Base-by-base conservation (phyloP, 2,888 invertebrate genomes). In the Drosophila picticornis region DNA sequence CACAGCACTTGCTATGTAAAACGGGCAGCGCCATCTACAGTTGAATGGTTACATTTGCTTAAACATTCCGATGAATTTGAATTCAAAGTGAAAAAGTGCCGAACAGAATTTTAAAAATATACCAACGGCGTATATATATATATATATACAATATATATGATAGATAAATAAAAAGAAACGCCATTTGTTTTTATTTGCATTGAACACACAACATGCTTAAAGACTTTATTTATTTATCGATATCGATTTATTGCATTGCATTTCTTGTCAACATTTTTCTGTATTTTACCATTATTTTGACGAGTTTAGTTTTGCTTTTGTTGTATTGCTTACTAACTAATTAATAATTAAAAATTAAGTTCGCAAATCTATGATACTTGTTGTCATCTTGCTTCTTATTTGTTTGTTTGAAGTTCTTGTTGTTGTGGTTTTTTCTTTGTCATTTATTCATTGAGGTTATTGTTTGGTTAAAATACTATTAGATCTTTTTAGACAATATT, bases 141-240 rank as follows among this genome's bases (percentile, higher is more conserved):
- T 55, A 19, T 2, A 19, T 16, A 40, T 59, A 31, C 5, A 34
- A 16, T 13, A 13, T n/a, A 38, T 53, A 32, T 25, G 3, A 6
- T 4, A 1, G 5, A 11, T 25, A 36, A 25, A 25, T 25, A 4
- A 46, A 61, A 71, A 9, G 40, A 77, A 59, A 79, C 16, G 1
- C 4, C 1, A 29, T 55, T 68, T 50, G 43, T 31, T 29, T 70
- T 74, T 75, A 79, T 78, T 90, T 84, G 79, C 80, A 89, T 87
- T 88, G 81, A 88, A 88, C 90, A 87, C 87, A 90, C 88, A 88
- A 88, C 90, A 83, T 83, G 89, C 72, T 83, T 89, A 90, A 90
- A 84, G 84, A 89, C 72, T 88, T 88, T 88, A 87, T 87, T 88
- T 84, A 88, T 79, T 81, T 75, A 83, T 83, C 84, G 87, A 64